phyloP scores from a whole-genome alignment of 2,113 vertebrate species.

The Tragulus kanchil region DNA sequence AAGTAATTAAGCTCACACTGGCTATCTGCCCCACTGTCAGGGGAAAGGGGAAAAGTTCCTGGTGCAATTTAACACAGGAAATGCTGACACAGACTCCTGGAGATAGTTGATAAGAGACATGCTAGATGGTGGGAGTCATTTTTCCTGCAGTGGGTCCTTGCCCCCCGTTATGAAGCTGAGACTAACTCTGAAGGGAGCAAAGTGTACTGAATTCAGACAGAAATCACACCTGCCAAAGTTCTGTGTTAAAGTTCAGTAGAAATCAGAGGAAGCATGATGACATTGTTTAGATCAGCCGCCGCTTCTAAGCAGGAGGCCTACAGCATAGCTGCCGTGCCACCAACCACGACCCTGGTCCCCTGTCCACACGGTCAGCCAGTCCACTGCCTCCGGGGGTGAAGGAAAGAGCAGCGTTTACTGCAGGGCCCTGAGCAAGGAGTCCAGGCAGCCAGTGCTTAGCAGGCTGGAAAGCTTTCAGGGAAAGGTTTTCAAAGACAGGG shows the following conservation, averaged over 20 bases:
- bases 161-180: not conserved
- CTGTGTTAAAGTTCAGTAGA: not conserved
- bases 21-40: not conserved
- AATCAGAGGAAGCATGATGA: not conserved
- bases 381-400: not conserved
- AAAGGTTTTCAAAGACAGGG: not conserved
- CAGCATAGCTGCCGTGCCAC: not conserved
- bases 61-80: not conserved
- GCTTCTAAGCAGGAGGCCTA: not conserved
- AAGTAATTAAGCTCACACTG: conserved; percentile 63
- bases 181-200: not conserved
- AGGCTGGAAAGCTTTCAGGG: not conserved
- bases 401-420: not conserved
- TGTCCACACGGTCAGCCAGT: not conserved
- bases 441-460: not conserved
- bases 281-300: not conserved
- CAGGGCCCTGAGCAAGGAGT: not conserved
- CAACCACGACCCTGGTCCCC: not conserved
- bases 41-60: not conserved
- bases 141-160: not conserved
- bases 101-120: not conserved
- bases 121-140: not conserved
- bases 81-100: not conserved
- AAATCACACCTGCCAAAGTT: not conserved
- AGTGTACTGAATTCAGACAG: not conserved